Base-by-base conservation (phyloP, 35 echinoderm and acorn worm genomes). In the Lytechinus variegatus region DNA sequence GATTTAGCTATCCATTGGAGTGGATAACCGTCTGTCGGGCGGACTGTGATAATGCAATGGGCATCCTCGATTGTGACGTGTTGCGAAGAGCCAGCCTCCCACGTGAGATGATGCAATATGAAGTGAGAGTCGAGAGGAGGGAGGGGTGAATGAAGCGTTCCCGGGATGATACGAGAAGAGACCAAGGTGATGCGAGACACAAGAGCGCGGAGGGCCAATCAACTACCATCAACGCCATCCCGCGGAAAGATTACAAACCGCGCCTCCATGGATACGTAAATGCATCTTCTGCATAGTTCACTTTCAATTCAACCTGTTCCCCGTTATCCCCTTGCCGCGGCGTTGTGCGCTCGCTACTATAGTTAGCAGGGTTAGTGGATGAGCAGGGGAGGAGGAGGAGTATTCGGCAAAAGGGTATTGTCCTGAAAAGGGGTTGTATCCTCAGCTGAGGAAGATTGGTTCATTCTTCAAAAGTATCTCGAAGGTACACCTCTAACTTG, bases 221-320 rank as follows among this genome's bases (percentile, higher is more conserved):
- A 90, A 52, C 33, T 90, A 90, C 29, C 88, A 90, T 90, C 88
- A 90, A 14, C 66, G n/a, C 3, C 27, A 90, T 90, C 88, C 88
- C 88, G 88, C 88, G 88, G 88, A 90, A 52, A 79, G 66, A 90
- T 52, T 90, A 90, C 52, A 52, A 90, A 90, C 88, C n/a, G 16
- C 88, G 88, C 88, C 33, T 90, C 88, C 88, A 90, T 90, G 88
- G 88, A 90, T 28, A 90, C 88, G 52, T 28, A 27, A 90, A 90
- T 54, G 88, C 88, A 90, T 90, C 88, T 54, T 54, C 88, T 33
- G 88, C 27, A 44, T 44, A 44, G 88, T 90, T 90, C 88, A 44
- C 88, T 90, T 52, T 90, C 88, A 90, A 54, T 54, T 90, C 88
- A 14, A 8, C 88, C 24, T 33, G 52, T 29, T 28, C 29, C 52